Conservation (phyloP, 2,113 vertebrate species). For the Heloderma charlesbogerti region DNA sequence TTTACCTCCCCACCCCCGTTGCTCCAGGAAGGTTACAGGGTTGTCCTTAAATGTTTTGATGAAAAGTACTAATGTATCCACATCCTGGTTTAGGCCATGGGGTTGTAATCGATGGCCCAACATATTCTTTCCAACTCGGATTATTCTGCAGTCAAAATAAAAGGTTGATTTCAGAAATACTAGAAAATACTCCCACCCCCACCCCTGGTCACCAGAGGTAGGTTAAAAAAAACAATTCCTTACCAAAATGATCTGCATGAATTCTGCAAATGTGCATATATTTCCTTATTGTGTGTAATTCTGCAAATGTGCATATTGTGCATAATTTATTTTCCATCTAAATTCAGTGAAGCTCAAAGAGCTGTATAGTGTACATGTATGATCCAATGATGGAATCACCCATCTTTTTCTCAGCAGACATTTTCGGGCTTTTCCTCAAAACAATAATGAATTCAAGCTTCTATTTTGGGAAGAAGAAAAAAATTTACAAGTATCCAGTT, state of each 20-base stretch:
- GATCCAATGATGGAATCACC: not conserved
- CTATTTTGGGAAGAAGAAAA: not conserved
- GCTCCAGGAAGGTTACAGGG: not conserved
- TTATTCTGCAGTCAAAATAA: not conserved
- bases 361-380: not conserved
- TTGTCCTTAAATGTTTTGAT: not conserved
- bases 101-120: not conserved
- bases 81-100: too few species aligned
- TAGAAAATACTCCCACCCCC: not conserved
- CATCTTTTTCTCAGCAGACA: not conserved
- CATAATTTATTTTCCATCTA: not conserved
- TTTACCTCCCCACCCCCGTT: not conserved
- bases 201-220: not conserved
- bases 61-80: too few species aligned
- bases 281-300: not conserved
- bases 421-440: not conserved
- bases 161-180: not conserved
- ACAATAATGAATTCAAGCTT: not conserved
- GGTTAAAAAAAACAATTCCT: not conserved
- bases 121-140: not conserved
- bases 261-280: not conserved
- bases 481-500: not conserved
- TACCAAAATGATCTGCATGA: not conserved
- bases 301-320: not conserved
- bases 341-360: not conserved